phyloP scores from a whole-genome alignment of 2,888 invertebrate genomes.

The Leptinotarsa juncta region DNA sequence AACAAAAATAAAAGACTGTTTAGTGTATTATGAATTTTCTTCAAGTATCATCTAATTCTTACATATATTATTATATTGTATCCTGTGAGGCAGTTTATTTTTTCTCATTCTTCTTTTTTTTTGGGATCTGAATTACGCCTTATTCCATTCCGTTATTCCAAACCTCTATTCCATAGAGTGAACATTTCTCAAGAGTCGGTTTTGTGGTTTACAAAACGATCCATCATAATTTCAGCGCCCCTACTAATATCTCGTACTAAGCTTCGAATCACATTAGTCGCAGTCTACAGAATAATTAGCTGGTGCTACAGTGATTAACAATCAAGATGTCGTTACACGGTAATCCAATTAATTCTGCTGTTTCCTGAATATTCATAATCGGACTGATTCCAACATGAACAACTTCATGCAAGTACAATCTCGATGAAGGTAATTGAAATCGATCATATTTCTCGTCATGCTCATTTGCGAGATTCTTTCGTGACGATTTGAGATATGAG shows the following conservation, averaged over 20 bases:
- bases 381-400: constrained; percentile 14
- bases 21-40: too few relatives aligned
- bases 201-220: not conserved
- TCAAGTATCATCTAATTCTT: too few relatives aligned
- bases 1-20: too few relatives aligned
- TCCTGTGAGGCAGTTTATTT: too few relatives aligned
- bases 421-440: constrained; percentile 10
- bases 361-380: constrained; percentile 13
- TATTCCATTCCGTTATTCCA: too few relatives aligned
- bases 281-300: constrained; percentile 16
- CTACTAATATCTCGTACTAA: constrained; percentile 1
- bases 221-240: not conserved
- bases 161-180: too few relatives aligned
- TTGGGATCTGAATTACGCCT: too few relatives aligned
- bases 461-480: not conserved
- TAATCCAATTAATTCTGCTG: constrained; percentile 24
- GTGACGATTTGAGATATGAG: constrained; percentile 11
- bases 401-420: constrained; percentile 6
- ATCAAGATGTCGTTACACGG: constrained; percentile 18
- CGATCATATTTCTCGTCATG: constrained; percentile 9
- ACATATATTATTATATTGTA: too few relatives aligned
- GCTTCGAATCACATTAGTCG: not conserved
- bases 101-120: too few relatives aligned
- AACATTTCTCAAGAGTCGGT: not conserved
- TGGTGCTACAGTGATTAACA: constrained; percentile 21